Conservation (phyloP, 2,888 invertebrate genomes). For the Esperia sulphurella region DNA sequence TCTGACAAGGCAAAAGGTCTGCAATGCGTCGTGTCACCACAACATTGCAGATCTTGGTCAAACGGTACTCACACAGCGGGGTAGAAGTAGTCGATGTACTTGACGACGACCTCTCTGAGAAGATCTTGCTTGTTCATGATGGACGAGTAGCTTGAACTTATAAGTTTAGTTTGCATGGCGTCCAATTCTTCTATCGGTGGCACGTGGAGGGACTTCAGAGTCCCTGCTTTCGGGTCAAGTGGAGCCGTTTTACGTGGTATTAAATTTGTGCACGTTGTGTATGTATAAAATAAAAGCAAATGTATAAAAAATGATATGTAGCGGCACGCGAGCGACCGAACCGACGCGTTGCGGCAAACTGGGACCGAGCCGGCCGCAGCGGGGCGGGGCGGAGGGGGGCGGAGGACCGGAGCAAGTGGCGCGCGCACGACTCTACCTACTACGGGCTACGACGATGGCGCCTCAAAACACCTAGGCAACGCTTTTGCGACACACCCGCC, state of each 20-base stretch:
- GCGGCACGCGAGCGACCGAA: constrained; percentile 63
- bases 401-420: constrained; percentile 60
- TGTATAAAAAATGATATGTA: constrained; percentile 36
- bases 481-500: constrained; percentile 71
- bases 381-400: constrained; percentile 60
- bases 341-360: constrained; percentile 77
- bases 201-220: constrained; percentile 50
- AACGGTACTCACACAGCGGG: constrained; percentile 82
- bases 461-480: constrained; percentile 69
- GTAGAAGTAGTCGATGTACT: constrained; percentile 85
- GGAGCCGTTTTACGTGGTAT: constrained; percentile 54
- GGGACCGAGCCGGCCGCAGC: constrained; percentile 74
- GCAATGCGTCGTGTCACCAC: constrained; percentile 51
- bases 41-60: constrained; percentile 19
- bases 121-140: constrained; percentile 83
- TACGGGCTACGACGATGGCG: constrained; percentile 72
- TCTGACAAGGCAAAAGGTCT: constrained; percentile 23
- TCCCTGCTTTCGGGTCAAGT: constrained; percentile 50
- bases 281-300: constrained; percentile 46
- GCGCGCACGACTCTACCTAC: constrained; percentile 73
- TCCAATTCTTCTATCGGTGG: constrained; percentile 49
- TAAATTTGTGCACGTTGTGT: constrained; percentile 46
- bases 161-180: constrained; percentile 78
- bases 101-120: constrained; percentile 83
- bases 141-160: constrained; percentile 82